Conservation (phyloP, 2,797 vertebrate species). For the Tangara arthus region DNA sequence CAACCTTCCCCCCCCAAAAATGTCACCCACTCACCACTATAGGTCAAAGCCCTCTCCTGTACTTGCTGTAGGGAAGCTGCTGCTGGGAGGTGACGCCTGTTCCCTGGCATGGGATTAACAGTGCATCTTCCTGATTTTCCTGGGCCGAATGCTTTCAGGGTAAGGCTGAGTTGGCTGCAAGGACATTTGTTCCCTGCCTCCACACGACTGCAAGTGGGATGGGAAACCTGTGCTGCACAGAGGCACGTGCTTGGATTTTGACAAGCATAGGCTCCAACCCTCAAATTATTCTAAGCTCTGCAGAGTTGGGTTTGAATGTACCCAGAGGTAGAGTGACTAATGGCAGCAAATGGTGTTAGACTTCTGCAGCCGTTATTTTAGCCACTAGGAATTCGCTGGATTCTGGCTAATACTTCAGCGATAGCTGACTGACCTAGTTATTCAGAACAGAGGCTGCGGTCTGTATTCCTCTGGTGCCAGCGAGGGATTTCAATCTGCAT, state of each 20-base stretch:
- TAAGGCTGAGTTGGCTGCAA: not conserved
- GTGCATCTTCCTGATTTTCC: not conserved
- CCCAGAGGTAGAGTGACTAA: conserved; percentile 25
- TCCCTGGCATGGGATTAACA: not conserved
- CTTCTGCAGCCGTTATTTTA: not conserved
- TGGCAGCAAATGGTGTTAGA: conserved; percentile 12
- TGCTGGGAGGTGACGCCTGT: fast-evolving
- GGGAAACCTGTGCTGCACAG: not conserved
- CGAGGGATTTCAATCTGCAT: conserved; percentile 27
- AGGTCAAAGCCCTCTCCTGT: not conserved
- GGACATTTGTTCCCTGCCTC: not conserved
- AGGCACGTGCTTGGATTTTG: not conserved
- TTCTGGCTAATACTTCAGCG: conserved; percentile 6
- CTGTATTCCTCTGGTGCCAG: not conserved
- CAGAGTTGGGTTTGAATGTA: not conserved
- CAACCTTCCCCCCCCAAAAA: not conserved
- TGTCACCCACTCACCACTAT: fast-evolving
- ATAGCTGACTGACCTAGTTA: conserved; percentile 54
- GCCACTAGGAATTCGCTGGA: not conserved
- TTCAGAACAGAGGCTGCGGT: not conserved
- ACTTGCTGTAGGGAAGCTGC: not conserved
- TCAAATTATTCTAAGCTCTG: conserved; percentile 34
- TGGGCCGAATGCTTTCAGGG: not conserved
- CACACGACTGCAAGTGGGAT: not conserved
- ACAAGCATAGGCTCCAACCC: not conserved